Evolutionary conservation across 2,888 invertebrate genomes (phyloP), one percentile per base, ranked within the genome.

Genomic region (Drosophila peninsularis): DNA sequence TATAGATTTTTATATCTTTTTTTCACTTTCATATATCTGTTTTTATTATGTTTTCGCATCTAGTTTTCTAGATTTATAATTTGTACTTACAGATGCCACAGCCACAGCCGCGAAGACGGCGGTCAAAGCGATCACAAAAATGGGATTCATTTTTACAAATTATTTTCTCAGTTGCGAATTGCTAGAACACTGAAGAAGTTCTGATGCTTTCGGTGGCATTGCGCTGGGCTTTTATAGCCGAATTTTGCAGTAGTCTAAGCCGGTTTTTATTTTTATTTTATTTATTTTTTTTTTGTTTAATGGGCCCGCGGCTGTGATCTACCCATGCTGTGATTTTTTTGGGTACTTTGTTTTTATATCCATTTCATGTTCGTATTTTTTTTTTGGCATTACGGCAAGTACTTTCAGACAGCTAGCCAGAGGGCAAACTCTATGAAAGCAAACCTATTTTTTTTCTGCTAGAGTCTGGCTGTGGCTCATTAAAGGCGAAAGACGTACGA

Each of bases 201-300:
- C 68, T 85, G 88, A 72, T 86, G 57, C 1, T 42, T 44, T 49
- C 45, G 32, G n/a, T 13, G 45, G 19, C 53, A n/a, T 14, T 7
- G 41, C 45, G 32, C 24, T 32, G 47, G 0, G 27, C 78, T 85
- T 85, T 85, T 85, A 89, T 85, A 89, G 58, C 52, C 42, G 19
- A 14, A 41, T 27, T 57, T 36, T 42, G 27, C 14, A 36, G 30
- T 52, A 54, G 52, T 60, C 50, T 57, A 68, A 83, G 71, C 87
- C 82, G 87, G 87, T 88, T 80, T 67, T 52, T n/a, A n/a, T n/a
- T n/a, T n/a, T n/a, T n/a, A n/a, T n/a, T n/a, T 49, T 49, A 55
- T 58, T 45, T 39, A 24, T n/a, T 45, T 21, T 62, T 49, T 57
- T 41, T 61, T 21, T 41, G 1, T 36, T 39, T 47, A 57, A 74